Evolutionary conservation across 2,888 invertebrate genomes (phyloP).

Genomic region (Drosophila austrosaltans): DNA sequence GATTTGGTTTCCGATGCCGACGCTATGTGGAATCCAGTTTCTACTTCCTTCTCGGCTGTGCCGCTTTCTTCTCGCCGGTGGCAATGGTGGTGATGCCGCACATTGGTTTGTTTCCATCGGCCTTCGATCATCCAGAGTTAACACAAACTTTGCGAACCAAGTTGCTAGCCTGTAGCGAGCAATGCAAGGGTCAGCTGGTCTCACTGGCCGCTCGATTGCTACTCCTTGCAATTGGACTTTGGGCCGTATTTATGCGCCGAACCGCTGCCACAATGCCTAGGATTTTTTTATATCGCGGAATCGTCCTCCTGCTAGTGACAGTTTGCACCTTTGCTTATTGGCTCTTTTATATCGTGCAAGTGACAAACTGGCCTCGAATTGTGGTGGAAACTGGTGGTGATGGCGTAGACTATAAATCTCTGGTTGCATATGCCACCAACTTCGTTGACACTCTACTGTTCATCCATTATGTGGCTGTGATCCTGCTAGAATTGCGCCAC

Average conservation of each 20-base stretch:
- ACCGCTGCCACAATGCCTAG: slow-evolving; percentile 95
- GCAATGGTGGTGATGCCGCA: slow-evolving; percentile 98
- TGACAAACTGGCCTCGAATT: slow-evolving; percentile 90
- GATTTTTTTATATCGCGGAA: slow-evolving; percentile 94
- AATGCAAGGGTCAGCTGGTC: slow-evolving; percentile 96
- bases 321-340: slow-evolving; percentile 98
- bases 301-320: slow-evolving; percentile 93
- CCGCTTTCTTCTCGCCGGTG: slow-evolving; percentile 95
- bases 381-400: slow-evolving; percentile 90
- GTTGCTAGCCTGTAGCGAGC: slow-evolving; percentile 93
- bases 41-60: slow-evolving; percentile 90
- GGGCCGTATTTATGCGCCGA: slow-evolving; percentile 95
- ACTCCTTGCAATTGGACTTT: slow-evolving; percentile 93
- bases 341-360: slow-evolving; percentile 98
- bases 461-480: slow-evolving; percentile 96
- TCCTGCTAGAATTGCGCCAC: slow-evolving; percentile 96
- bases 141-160: slow-evolving; percentile 88
- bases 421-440: slow-evolving; percentile 96
- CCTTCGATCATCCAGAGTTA: slow-evolving; percentile 87
- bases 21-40: slow-evolving; percentile 93
- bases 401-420: slow-evolving; percentile 92
- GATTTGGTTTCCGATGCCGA: slow-evolving; percentile 89
- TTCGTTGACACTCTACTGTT: slow-evolving; percentile 96
- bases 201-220: slow-evolving; percentile 96
- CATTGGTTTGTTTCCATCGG: slow-evolving; percentile 92